Evolutionary conservation across 2,888 invertebrate genomes (phyloP).

Genomic region (Coelinius sp.): DNA sequence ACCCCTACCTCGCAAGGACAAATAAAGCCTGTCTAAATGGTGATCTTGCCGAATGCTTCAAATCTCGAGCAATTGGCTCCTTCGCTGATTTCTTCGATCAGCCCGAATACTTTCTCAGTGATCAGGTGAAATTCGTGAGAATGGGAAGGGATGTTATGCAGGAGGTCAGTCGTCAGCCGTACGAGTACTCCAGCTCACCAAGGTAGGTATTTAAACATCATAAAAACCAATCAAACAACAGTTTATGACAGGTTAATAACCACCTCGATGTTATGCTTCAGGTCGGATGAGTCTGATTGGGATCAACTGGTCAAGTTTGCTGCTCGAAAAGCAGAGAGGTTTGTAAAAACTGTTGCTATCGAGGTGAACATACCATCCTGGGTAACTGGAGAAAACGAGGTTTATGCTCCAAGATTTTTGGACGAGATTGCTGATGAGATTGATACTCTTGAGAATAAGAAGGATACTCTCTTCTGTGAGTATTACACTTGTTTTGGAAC

Average conservation of each 20-base stretch:
- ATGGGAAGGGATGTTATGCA: conserved; percentile 80
- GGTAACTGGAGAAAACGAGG: conserved; percentile 73
- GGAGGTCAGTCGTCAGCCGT: conserved; percentile 80
- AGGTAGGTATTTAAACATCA: conserved; percentile 57
- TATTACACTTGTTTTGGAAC: conserved; percentile 48
- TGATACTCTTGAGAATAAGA: conserved; percentile 86
- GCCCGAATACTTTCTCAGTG: conserved; percentile 73
- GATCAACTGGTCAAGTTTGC: conserved; percentile 84
- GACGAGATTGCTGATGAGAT: conserved; percentile 89
- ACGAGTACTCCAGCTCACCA: conserved; percentile 80
- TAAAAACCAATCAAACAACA: neutral
- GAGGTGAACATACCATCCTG: conserved; percentile 78
- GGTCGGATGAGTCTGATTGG: conserved; percentile 84
- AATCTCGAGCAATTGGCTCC: conserved; percentile 82
- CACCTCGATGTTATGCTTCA: neutral
- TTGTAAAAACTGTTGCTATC: conserved; percentile 83
- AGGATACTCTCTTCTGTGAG: conserved; percentile 86
- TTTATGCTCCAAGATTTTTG: conserved; percentile 86
- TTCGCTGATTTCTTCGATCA: conserved; percentile 86
- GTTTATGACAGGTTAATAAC: neutral
- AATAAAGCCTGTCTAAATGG: conserved; percentile 84
- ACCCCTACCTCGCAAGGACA: conserved; percentile 83
- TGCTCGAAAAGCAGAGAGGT: conserved; percentile 82
- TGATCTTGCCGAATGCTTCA: conserved; percentile 89
- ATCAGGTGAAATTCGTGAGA: conserved; percentile 80